Evolutionary conservation across 1,140 invertebrate genomes (phyloP), one percentile per base, ranked within the genome.

Genomic region (Aphelinus atriplicis): DNA sequence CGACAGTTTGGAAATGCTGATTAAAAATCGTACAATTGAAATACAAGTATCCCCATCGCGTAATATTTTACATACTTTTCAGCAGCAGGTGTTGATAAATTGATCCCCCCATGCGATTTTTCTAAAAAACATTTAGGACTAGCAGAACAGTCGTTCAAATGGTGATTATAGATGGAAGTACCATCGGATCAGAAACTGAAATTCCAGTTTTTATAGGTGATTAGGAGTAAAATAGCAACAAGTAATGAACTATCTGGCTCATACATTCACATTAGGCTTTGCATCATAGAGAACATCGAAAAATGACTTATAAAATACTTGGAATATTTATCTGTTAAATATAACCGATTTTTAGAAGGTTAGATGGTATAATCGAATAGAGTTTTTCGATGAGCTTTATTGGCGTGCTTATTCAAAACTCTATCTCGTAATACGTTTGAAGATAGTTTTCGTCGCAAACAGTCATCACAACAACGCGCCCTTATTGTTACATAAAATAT

Each of bases 391-490:
- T 73, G 62, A 65, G 63, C 47, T 73, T 58, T 65, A 50, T 58
- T 43, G 5, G 7, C 48, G 43, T 56, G 70, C 70, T 71, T 71
- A 71, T 53, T 63, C 4, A 7, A 71, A 62, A 26, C 51, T 60
- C 42, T 66, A 51, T 57, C 6, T 65, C 63, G 50, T 65, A 50
- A 58, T 47, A 58, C 62, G 60, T 58, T 51, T 65, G 53, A 51
- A 64, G 70, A 71, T 71, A 64, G 51, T 64, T 62, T 71, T 71
- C 42, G 51, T 70, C 45, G 57, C 63, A n/a, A 70, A 61, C 51
- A 70, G 67, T 55, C 57, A 70, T 61, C 67, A 51, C 26, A 70
- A 61, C 5, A 70, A 55, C 43, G 26, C 26, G 57, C 57, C 48
- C 43, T 62, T 62, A 55, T 10, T 71, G 5, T 61, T 62, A 9